These are phyloP conservation scores for Ruditapes philippinarum DNA, from an alignment of 1,140 invertebrate genomes.

Conservation along the genomic window DNA sequence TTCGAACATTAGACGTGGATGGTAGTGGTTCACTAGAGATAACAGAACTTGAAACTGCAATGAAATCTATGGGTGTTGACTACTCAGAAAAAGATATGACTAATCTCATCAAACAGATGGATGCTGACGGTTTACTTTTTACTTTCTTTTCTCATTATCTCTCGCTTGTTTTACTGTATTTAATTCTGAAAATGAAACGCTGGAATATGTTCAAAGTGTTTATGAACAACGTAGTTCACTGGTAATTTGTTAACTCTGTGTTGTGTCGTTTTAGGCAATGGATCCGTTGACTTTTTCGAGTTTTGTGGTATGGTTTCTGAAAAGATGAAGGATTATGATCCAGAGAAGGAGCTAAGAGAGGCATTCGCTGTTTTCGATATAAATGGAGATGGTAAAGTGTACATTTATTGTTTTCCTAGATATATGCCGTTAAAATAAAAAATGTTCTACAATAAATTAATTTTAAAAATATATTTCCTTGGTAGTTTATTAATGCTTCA, in stretches of 20 bases:
- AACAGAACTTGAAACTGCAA: constrained; percentile 48
- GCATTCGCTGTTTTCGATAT: constrained; percentile 99
- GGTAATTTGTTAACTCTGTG: too few species aligned
- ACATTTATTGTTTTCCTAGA: too few species aligned
- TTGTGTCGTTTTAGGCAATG: constrained; percentile 60
- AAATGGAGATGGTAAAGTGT: constrained; percentile 92
- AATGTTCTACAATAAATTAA: too few species aligned
- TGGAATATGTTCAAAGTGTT: too few species aligned
- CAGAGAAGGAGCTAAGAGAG: constrained; percentile 99
- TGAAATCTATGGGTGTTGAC: constrained; percentile 50
- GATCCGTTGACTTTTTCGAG: constrained; percentile 96
- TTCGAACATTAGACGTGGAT: constrained; percentile 38
- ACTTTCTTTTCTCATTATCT: too few species aligned
- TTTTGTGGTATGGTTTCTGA: constrained; percentile 99
- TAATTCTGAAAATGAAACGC: too few species aligned
- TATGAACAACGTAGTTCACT: too few species aligned
- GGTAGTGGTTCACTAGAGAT: constrained; percentile 35
- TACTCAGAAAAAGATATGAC: constrained; percentile 22
- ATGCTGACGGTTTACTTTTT: constrained; percentile 27
- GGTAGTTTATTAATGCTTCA: too few species aligned
- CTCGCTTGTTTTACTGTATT: too few species aligned
- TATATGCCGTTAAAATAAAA: too few species aligned
- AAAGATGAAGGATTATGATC: constrained; percentile 99
- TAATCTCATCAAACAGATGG: constrained; percentile 41
- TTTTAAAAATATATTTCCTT: too few species aligned